Conservation (phyloP, 2,888 invertebrate species). For the Balanococcus diminutus region DNA sequence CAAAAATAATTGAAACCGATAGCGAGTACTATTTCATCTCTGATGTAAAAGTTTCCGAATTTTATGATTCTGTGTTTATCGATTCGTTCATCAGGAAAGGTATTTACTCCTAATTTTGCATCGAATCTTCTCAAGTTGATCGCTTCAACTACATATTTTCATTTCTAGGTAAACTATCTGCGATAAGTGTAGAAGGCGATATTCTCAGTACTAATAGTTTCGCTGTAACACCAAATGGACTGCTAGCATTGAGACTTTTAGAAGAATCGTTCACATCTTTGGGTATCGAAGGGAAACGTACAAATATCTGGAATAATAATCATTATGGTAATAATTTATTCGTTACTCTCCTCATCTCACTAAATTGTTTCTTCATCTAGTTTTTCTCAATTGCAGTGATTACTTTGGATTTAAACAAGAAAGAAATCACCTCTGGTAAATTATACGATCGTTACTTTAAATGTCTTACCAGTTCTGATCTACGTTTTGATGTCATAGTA, state of each 20-base stretch:
- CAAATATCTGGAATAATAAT: not conserved
- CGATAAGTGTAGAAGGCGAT: not conserved
- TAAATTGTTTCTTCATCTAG: not conserved
- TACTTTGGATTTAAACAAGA: not conserved
- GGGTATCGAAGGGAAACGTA: slow-evolving; percentile 15
- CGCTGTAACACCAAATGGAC: not conserved
- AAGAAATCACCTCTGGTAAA: not conserved
- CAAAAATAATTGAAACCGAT: not conserved
- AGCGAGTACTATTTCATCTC: not conserved
- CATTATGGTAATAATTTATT: not conserved
- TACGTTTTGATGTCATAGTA: not conserved
- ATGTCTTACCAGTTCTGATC: not conserved
- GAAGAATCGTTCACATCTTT: not conserved
- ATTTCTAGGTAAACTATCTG: not conserved
- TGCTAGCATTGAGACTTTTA: not conserved
- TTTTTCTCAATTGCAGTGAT: not conserved
- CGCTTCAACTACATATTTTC: not conserved
- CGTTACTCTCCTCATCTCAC: not conserved
- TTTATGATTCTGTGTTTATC: not conserved
- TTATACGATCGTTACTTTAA: not conserved
- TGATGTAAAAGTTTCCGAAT: not conserved
- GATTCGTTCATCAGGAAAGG: not conserved
- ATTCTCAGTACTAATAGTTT: not conserved
- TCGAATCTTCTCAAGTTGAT: not conserved
- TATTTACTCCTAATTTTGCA: not conserved